Evolutionary conservation across 1,140 invertebrate species (phyloP).

Genomic region (Melitaea cinxia): DNA sequence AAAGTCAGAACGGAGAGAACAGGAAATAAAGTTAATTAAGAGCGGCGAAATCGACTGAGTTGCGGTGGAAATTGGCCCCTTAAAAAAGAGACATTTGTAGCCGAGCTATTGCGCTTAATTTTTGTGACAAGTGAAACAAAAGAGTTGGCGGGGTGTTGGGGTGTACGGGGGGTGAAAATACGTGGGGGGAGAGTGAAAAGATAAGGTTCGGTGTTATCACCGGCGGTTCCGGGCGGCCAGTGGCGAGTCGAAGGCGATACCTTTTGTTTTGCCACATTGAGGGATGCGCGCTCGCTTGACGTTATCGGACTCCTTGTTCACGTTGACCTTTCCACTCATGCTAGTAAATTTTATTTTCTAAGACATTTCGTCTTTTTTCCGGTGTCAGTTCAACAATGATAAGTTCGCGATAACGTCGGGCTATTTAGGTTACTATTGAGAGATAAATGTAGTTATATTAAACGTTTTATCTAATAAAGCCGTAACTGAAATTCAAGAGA

Average conservation of each 20-base stretch:
- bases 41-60: conserved; percentile 80
- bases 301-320: conserved; percentile 66
- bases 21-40: conserved; percentile 82
- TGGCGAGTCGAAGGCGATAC: conserved; percentile 76
- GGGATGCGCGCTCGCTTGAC: conserved; percentile 75
- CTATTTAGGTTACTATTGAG: not conserved
- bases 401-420: conserved; percentile 41
- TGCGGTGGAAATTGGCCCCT: conserved; percentile 80
- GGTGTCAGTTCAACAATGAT: conserved; percentile 38
- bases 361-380: conserved; percentile 62
- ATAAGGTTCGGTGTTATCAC: conserved; percentile 76
- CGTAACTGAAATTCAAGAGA: no score
- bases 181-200: conserved; percentile 48
- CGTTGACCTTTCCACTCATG: conserved; percentile 73
- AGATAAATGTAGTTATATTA: no score
- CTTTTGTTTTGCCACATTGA: conserved; percentile 78
- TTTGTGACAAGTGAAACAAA: conserved; percentile 82
- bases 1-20: conserved; percentile 75
- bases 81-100: conserved; percentile 82
- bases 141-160: conserved; percentile 67
- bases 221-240: conserved; percentile 65
- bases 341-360: conserved; percentile 76
- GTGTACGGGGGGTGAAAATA: conserved; percentile 45
- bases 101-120: conserved; percentile 79
- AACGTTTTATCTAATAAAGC: no score